Evolutionary conservation across 1,140 invertebrate species (phyloP).

Genomic region (Drosophila kanapiae): DNA sequence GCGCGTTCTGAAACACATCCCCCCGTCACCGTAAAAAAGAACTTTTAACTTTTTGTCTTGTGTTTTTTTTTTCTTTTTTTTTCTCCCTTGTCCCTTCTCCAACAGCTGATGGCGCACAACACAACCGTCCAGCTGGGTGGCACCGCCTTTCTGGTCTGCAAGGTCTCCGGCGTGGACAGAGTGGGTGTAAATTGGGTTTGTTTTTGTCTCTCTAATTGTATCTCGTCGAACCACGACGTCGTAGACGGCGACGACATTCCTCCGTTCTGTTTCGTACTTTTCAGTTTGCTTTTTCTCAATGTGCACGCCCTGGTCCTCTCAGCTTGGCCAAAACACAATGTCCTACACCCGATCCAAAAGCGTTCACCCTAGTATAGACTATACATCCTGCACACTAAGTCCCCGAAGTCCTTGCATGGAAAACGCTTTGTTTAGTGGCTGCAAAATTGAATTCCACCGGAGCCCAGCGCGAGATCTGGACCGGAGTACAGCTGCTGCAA

Average conservation of each 20-base stretch:
- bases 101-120: slow-evolving; percentile 91
- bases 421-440: slow-evolving; percentile 35
- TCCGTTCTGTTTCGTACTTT: slow-evolving; percentile 16
- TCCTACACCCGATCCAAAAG: not conserved
- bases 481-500: slow-evolving; percentile 32
- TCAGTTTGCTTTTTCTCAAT: slow-evolving; percentile 10
- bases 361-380: not conserved
- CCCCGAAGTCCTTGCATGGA: slow-evolving; percentile 19
- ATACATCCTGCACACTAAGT: not conserved
- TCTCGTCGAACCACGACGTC: slow-evolving; percentile 38
- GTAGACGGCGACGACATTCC: slow-evolving; percentile 12
- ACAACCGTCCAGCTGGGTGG: slow-evolving; percentile 93
- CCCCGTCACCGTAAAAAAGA: slow-evolving; percentile 64
- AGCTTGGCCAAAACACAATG: not conserved
- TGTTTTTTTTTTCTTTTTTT: slow-evolving; percentile 47
- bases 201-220: slow-evolving; percentile 79
- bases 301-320: slow-evolving; percentile 8
- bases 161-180: slow-evolving; percentile 87
- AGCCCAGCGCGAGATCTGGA: slow-evolving; percentile 17
- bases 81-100: slow-evolving; percentile 17
- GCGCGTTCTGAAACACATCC: slow-evolving; percentile 18
- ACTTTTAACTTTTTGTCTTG: slow-evolving; percentile 83
- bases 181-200: slow-evolving; percentile 86
- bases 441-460: slow-evolving; percentile 48
- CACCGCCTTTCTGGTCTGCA: slow-evolving; percentile 94